Evolutionary conservation across 1,140 invertebrate species (phyloP), one percentile per base, ranked within the genome.

Genomic region (Chrysomallon squamiferum): DNA sequence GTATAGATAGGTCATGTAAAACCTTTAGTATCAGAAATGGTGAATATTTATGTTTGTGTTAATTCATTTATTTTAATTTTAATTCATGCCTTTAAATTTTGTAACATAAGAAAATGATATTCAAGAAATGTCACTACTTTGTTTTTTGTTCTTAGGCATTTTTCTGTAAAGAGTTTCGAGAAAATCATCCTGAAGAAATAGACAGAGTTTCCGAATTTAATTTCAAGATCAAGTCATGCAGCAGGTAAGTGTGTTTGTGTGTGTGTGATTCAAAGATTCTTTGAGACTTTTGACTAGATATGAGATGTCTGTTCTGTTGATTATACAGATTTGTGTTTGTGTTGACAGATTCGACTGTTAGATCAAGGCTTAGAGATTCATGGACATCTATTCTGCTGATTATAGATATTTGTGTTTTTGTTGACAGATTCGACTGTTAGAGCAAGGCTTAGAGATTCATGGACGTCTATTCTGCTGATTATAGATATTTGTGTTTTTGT

Each of bases 381-480:
- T 61, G 38, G 25, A n/a, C 20, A 7, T 30, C 18, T 58, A 70
- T 3, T 58, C 32, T 7, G 52, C 33, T n/a, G 22, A 27, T 33
- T 35, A n/a, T 60, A 41, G 25, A 43, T n/a, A 38, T 41, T 15
- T 58, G 11, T 15, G 20, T 15, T 18, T 57, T 25, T n/a, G 27
- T 41, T n/a, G 15, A 20, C 29, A 5, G 30, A 35, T 43, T 25
- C 38, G 13, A 50, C 2, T 61, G 43, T 45, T 3, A 60, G 9
- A 62, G n/a, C 15, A 22, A 72, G 3, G 43, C 47, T 54, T 11
- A 2, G 47, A 33, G 22, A 2, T 32, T 22, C 29, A 47, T 61
- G 38, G 92, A 0, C 89, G 91, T 71, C 86, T 96, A 70, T 3
- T 58, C 32, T 7, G 52, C 33, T n/a, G 22, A 27, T 33, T 35